Conservation (phyloP, 1,140 invertebrate genomes). For the Zophobas morio region DNA sequence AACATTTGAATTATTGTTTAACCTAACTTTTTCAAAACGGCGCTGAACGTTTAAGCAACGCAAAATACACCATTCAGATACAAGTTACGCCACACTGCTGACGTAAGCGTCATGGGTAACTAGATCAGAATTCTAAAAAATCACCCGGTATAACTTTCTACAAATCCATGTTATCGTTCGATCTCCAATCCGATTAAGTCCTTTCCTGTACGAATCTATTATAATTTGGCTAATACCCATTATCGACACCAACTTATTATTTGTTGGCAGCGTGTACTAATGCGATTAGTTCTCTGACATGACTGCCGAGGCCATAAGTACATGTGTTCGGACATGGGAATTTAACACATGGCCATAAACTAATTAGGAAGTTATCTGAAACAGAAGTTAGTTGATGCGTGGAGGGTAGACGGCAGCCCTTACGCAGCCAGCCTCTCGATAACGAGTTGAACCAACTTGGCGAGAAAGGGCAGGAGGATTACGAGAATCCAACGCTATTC, state of each 20-base stretch:
- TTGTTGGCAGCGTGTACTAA: conserved; percentile 21
- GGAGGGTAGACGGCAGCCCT: conserved; percentile 39
- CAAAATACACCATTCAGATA: too few species aligned
- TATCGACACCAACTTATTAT: conserved; percentile 40
- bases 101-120: too few species aligned
- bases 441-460: conserved; percentile 49
- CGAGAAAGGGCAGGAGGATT: conserved; percentile 5
- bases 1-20: too few species aligned
- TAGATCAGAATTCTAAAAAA: too few species aligned
- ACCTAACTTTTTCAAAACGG: too few species aligned
- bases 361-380: conserved; percentile 60
- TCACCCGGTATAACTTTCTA: too few species aligned
- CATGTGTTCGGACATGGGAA: conserved; percentile 53
- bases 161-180: too few species aligned
- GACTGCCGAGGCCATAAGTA: conserved; percentile 41
- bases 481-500: conserved; percentile 12
- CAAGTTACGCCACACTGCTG: too few species aligned
- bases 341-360: conserved; percentile 59
- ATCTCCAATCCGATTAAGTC: neutral
- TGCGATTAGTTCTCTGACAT: conserved; percentile 23
- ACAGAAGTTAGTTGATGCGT: conserved; percentile 56
- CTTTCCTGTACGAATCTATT: neutral
- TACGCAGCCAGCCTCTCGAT: conserved; percentile 49
- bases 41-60: too few species aligned
- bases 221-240: conserved; percentile 19